Percentiles rank a stretch among this genome's conserved stretches.
These are phyloP conservation scores for Psilopogon haemacephalus DNA, from an alignment of 2,113 vertebrate genomes.

Conservation along the genomic window DNA sequence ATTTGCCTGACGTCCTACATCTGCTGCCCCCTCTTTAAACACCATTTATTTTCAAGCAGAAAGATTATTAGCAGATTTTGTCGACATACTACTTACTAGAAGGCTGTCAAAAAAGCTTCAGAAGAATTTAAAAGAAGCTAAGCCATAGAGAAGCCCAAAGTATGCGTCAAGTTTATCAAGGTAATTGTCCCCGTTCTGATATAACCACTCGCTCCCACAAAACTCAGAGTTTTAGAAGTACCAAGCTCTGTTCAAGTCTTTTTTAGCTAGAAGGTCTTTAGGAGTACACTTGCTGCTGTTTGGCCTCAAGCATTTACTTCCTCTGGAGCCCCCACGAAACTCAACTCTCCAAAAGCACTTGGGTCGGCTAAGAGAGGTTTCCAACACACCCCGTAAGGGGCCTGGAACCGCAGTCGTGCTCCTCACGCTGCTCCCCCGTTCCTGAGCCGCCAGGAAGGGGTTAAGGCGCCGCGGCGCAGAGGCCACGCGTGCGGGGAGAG, in stretches of 20 bases:
- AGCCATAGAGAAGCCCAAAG: neutral
- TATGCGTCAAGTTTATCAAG: neutral
- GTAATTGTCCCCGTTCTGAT: neutral
- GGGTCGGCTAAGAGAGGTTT: rapidly evolving
- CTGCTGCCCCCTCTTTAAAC: neutral
- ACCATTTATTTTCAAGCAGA: neutral
- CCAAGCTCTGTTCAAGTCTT: neutral
- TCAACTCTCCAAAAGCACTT: rapidly evolving
- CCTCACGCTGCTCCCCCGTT: rapidly evolving
- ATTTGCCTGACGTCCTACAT: neutral
- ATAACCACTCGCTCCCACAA: rapidly evolving
- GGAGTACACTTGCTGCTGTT: neutral
- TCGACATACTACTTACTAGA: neutral
- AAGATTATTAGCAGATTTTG: neutral
- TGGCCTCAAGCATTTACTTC: neutral
- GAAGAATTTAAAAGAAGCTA: neutral
- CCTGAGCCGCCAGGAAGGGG: rapidly evolving
- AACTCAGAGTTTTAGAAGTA: neutral
- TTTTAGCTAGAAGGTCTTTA: rapidly evolving
- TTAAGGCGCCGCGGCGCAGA: rapidly evolving
- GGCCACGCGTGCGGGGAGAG: rapidly evolving
- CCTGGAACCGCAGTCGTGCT: rapidly evolving
- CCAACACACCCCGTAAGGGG: rapidly evolving
- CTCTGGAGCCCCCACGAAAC: neutral
- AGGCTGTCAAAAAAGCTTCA: neutral